These are phyloP conservation scores for Barbus barbus DNA, from an alignment of 2,113 vertebrate species.

Conservation along the genomic window DNA sequence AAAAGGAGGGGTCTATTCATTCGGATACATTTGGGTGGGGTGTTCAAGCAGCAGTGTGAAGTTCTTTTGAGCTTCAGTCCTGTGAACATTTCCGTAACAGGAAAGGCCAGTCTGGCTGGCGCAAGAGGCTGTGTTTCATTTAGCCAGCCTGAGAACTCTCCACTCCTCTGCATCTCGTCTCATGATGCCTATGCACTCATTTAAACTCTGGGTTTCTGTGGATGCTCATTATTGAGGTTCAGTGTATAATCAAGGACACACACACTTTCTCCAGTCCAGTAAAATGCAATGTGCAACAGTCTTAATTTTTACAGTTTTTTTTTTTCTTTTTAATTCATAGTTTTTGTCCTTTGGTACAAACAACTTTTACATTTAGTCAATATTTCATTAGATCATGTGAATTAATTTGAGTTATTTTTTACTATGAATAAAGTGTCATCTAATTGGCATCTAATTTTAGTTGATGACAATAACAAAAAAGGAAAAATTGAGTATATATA, in stretches of 20 bases:
- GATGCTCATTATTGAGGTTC: slow-evolving; percentile 32
- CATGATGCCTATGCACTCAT: neutral
- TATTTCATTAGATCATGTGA: neutral
- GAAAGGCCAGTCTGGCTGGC: slow-evolving; percentile 73
- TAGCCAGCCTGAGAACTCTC: slow-evolving; percentile 53
- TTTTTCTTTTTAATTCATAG: neutral
- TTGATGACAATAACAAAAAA: too few relatives aligned
- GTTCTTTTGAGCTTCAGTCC: slow-evolving; percentile 48
- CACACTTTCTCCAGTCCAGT: slow-evolving; percentile 36
- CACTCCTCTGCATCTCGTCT: slow-evolving; percentile 35
- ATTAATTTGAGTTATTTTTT: neutral
- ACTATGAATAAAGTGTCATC: neutral
- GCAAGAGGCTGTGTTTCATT: slow-evolving; percentile 56
- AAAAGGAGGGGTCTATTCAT: slow-evolving; percentile 27
- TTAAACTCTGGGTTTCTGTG: slow-evolving; percentile 3
- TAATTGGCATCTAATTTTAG: neutral
- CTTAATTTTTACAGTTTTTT: neutral
- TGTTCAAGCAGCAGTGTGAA: slow-evolving; percentile 3
- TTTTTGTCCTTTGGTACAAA: neutral
- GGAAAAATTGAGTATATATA: too few relatives aligned
- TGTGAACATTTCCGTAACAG: slow-evolving; percentile 74
- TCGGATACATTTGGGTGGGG: slow-evolving; percentile 5
- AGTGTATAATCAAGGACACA: slow-evolving; percentile 26
- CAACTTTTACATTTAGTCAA: neutral
- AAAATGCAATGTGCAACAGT: slow-evolving; percentile 10